Conservation (phyloP, 35 echinoderm and acorn worm species). For the Heliocidaris tuberculata region DNA sequence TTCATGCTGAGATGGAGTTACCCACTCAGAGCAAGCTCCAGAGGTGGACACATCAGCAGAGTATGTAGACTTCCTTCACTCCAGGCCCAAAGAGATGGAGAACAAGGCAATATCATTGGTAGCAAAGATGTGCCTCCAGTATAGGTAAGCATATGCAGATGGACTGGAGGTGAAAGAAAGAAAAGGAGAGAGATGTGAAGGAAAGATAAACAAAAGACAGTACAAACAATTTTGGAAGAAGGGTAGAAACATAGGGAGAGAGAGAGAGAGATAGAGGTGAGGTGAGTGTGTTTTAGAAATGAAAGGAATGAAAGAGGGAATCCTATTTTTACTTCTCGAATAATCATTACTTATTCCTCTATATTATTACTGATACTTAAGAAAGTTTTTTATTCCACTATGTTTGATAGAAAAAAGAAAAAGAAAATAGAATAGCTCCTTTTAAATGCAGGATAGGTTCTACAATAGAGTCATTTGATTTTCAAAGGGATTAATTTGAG, state of each 20-base stretch:
- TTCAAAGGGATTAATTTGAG: too few species aligned
- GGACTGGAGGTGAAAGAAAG: not conserved
- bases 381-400: too few species aligned
- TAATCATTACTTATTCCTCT: too few species aligned
- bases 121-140: constrained; percentile 61
- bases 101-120: constrained; percentile 62
- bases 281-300: too few species aligned
- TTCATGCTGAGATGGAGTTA: constrained; percentile 58
- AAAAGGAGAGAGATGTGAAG: not conserved
- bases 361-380: too few species aligned
- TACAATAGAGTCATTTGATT: too few species aligned
- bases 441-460: too few species aligned
- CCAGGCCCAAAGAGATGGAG: constrained; percentile 65
- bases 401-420: too few species aligned
- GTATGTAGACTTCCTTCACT: constrained; percentile 56
- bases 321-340: too few species aligned
- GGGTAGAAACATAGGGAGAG: not conserved
- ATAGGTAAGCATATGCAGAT: constrained; percentile 45
- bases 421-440: too few species aligned
- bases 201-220: not conserved
- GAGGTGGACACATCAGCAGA: constrained; percentile 6
- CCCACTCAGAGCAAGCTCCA: not conserved
- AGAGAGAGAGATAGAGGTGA: not conserved
- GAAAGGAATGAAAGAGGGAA: too few species aligned
- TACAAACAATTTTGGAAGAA: not conserved